Evolutionary conservation across 2,113 vertebrate species (phyloP).

Genomic region (Rallus limicola): DNA sequence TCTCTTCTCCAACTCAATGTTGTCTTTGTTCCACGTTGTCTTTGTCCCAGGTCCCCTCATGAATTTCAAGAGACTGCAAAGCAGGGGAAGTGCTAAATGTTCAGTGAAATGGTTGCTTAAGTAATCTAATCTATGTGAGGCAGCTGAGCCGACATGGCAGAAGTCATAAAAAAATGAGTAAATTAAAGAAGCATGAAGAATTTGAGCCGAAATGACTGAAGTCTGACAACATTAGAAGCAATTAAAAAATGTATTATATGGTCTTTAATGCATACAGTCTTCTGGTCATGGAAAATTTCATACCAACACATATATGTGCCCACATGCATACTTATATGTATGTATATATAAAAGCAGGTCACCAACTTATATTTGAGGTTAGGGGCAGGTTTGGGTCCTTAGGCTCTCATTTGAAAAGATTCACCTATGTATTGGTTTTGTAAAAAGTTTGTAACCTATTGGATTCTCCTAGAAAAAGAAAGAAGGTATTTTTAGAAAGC

Average conservation of each 20-base stretch:
- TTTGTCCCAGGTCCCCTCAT: neutral
- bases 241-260: neutral
- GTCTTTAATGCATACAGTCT: neutral
- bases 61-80: neutral
- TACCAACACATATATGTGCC: neutral
- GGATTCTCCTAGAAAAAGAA: constrained; percentile 33
- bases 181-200: neutral
- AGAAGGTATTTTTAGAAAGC: constrained; percentile 25
- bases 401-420: constrained; percentile 47
- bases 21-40: neutral
- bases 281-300: neutral
- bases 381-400: constrained; percentile 5
- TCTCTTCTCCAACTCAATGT: neutral
- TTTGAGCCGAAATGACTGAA: neutral
- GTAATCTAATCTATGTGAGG: neutral
- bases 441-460: constrained; percentile 50
- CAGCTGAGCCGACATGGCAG: neutral
- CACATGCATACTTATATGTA: neutral
- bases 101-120: neutral
- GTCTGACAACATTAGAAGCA: neutral
- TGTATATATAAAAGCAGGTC: neutral
- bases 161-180: neutral
- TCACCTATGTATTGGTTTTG: constrained; percentile 49
- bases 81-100: neutral
- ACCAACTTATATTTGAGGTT: neutral